Conservation (phyloP, 2,797 vertebrate species). For the Darevskia mixta region DNA sequence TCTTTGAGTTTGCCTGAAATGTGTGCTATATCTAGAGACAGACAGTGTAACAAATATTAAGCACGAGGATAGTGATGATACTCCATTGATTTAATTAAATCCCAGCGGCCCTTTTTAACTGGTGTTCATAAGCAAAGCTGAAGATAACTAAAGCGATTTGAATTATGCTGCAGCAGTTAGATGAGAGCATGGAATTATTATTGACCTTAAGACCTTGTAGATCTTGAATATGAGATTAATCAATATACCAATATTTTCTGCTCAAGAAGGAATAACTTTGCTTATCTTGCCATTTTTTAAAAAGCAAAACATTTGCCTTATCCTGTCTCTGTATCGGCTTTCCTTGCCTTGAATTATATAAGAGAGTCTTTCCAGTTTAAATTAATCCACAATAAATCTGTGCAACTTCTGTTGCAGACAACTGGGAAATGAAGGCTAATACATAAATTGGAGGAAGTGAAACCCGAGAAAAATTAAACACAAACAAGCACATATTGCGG, state of each 20-base stretch:
- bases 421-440: conserved; percentile 8
- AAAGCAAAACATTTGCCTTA: conserved; percentile 13
- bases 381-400: conserved; percentile 16
- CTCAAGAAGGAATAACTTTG: conserved; percentile 5
- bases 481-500: background rate
- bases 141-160: conserved; percentile 4
- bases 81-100: conserved; percentile 22
- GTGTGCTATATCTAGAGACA: background rate
- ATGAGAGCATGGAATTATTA: conserved; percentile 23
- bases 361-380: background rate
- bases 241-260: background rate
- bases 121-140: conserved; percentile 14
- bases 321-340: background rate
- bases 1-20: conserved; percentile 20
- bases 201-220: conserved; percentile 20
- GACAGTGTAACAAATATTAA: conserved; percentile 18
- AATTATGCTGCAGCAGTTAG: conserved; percentile 9
- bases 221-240: background rate
- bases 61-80: background rate
- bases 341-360: background rate
- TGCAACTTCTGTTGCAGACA: background rate
- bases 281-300: background rate
- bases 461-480: background rate
- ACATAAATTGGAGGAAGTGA: background rate
- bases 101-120: background rate